phyloP scores from a whole-genome alignment of 2,888 invertebrate species.

The Papilio gigon region DNA sequence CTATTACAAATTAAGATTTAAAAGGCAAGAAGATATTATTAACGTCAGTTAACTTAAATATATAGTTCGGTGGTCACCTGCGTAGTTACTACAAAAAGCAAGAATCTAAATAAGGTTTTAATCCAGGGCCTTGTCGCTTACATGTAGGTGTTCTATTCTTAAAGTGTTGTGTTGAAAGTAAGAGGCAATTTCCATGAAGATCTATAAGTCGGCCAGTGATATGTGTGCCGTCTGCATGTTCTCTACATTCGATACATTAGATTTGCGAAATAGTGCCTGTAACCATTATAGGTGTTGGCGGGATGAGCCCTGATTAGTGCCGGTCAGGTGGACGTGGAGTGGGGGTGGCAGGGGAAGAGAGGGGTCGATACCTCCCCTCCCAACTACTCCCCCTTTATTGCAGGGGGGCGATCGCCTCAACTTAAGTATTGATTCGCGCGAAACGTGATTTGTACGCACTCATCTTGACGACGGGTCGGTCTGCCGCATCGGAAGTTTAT shows the following conservation, averaged over 20 bases:
- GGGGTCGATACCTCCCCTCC: slow-evolving; percentile 66
- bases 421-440: slow-evolving; percentile 83
- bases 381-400: slow-evolving; percentile 73
- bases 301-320: slow-evolving; percentile 82
- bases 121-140: too few species aligned
- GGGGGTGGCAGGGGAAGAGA: slow-evolving; percentile 57
- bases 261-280: slow-evolving; percentile 60
- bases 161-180: not conserved
- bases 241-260: slow-evolving; percentile 41
- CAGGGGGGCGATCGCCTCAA: slow-evolving; percentile 81
- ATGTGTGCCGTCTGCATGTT: slow-evolving; percentile 45
- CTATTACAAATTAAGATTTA: too few species aligned
- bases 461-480: slow-evolving; percentile 74
- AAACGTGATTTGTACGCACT: slow-evolving; percentile 83
- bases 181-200: not conserved
- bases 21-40: too few species aligned
- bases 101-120: too few species aligned
- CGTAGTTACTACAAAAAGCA: too few species aligned
- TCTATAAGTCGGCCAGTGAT: not conserved
- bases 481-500: slow-evolving; percentile 36
- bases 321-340: slow-evolving; percentile 77
- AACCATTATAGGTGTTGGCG: slow-evolving; percentile 80
- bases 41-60: too few species aligned
- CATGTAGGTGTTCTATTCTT: too few species aligned
- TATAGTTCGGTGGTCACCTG: too few species aligned